phyloP scores from a whole-genome alignment of 2,797 vertebrate genomes.

The Spinibarbus caldwelli region DNA sequence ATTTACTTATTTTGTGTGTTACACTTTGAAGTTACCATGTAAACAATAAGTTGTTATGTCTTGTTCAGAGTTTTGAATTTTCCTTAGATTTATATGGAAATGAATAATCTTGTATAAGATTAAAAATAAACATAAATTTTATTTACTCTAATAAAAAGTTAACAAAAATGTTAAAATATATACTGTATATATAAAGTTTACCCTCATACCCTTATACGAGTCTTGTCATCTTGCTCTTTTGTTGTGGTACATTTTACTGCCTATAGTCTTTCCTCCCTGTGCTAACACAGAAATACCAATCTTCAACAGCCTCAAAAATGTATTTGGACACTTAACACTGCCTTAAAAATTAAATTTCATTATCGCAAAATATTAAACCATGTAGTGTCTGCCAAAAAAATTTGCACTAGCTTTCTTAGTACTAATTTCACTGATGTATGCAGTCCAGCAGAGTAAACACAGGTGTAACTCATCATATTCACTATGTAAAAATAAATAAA shows the following conservation, averaged over 20 bases:
- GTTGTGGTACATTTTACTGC: not conserved
- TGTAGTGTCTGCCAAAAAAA: not conserved
- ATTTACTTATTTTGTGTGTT: not conserved
- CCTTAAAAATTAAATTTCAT: not conserved
- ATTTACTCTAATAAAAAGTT: not conserved
- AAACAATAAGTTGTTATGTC: not conserved
- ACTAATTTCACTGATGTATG: not conserved
- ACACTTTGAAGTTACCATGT: not conserved
- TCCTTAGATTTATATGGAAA: not conserved
- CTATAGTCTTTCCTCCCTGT: not conserved
- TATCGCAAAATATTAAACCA: not conserved
- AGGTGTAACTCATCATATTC: not conserved
- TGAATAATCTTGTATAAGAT: not conserved
- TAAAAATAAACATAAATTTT: not conserved
- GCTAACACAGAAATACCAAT: not conserved
- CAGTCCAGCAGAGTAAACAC: not conserved
- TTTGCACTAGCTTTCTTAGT: not conserved
- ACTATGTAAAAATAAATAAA: not conserved
- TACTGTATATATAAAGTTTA: conserved; percentile 1
- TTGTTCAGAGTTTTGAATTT: not conserved
- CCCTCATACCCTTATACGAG: too few species aligned
- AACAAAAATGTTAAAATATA: not conserved
- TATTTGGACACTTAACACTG: not conserved
- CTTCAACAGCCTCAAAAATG: not conserved
- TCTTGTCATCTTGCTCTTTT: not conserved